Conservation (phyloP, 2,888 invertebrate species). For the Peribatodes rhomboidaria region DNA sequence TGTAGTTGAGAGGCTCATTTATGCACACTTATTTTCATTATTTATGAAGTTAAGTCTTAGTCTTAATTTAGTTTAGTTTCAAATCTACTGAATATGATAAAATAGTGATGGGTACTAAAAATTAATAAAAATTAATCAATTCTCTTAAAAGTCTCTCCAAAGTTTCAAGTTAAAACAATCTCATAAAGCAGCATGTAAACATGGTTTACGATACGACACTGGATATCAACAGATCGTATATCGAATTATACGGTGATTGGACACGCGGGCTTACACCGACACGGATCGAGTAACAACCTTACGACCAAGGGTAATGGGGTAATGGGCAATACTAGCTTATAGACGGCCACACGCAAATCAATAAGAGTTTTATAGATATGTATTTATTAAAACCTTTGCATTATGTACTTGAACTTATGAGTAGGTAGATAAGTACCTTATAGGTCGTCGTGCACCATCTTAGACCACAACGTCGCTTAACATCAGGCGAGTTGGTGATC, state of each 20-base stretch:
- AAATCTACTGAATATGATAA: background rate
- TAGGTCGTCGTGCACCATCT: too few relatives aligned
- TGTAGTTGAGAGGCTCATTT: background rate
- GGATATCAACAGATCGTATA: constrained; percentile 39
- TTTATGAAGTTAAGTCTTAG: too few relatives aligned
- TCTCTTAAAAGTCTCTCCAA: background rate
- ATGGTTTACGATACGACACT: constrained; percentile 23
- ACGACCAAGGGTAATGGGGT: constrained; percentile 25
- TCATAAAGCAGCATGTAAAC: constrained; percentile 15
- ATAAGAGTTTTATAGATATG: background rate
- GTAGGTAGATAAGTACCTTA: too few relatives aligned
- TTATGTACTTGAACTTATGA: background rate
- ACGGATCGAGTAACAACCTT: constrained; percentile 26
- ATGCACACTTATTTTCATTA: too few relatives aligned
- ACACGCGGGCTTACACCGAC: constrained; percentile 26
- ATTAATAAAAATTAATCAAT: too few relatives aligned
- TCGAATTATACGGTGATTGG: constrained; percentile 43
- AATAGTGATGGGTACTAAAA: background rate
- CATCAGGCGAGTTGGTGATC: too few relatives aligned
- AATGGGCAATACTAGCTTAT: constrained; percentile 16
- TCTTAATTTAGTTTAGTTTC: too few relatives aligned
- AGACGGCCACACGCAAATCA: constrained; percentile 12
- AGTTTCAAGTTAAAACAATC: background rate
- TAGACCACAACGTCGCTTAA: too few relatives aligned
- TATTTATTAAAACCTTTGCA: background rate